Evolutionary conservation across 2,113 vertebrate genomes (phyloP).

Genomic region (Lamprotornis superbus): DNA sequence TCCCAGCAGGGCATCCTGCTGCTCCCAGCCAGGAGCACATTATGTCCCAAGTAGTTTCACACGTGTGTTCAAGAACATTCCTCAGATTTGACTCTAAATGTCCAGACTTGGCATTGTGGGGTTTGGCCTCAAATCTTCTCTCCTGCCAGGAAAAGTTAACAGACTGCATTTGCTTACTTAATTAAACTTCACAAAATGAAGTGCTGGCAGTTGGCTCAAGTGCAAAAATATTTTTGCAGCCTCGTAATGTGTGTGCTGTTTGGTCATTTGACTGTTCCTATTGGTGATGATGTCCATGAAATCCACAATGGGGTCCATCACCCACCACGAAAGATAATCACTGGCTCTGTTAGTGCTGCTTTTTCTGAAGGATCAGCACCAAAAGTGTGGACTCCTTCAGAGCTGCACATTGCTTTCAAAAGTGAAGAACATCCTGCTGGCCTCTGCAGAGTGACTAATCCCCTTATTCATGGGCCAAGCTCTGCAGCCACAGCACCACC

Average conservation of each 20-base stretch:
- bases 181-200: not conserved
- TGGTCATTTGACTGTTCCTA: not conserved
- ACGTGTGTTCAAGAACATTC: not conserved
- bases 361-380: not conserved
- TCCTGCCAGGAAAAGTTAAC: rapidly evolving
- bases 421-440: not conserved
- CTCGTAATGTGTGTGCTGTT: rapidly evolving
- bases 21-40: not conserved
- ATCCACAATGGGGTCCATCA: not conserved
- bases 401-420: not conserved
- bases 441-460: not conserved
- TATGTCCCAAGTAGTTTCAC: not conserved
- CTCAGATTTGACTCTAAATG: not conserved
- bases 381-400: not conserved
- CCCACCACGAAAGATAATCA: not conserved
- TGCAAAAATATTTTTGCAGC: not conserved
- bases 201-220: not conserved
- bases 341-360: not conserved
- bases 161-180: not conserved
- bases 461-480: not conserved
- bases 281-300: not conserved
- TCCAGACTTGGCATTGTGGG: not conserved
- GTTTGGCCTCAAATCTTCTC: not conserved
- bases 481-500: not conserved
- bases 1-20: not conserved